Evolutionary conservation across 2,888 invertebrate genomes (phyloP), one percentile per base, ranked within the genome.

Genomic region (Carabus problematicus): DNA sequence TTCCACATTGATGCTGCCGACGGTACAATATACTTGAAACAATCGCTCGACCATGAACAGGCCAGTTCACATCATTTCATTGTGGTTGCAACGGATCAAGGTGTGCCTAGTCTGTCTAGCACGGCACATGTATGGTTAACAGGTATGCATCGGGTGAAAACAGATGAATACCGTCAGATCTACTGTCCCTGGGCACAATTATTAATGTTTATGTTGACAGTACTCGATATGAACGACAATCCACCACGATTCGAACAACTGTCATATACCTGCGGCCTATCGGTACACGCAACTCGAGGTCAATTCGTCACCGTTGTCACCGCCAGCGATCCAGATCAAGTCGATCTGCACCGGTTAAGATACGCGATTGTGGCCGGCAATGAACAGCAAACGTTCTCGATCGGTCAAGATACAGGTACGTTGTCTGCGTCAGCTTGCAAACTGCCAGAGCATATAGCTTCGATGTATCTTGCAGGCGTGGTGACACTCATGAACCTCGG

Each of bases 211-310:
- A n/a, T n/a, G n/a, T 70, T 77, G 79, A 7, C 80, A 87, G 94
- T 97, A 71, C 84, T 90, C 72, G 96, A 97, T 83, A 90, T 94
- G 83, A 97, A 97, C 82, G 97, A 97, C 83, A 94, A 93, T 79
- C 88, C 93, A 59, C 97, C 97, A 19, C 88, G 88, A 77, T 91
- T 95, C 83, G 93, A 94, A 79, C 91, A 93, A 76, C 85, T 87
- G 14, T 90, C 93, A 39, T 92, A 95, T 80, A 87, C 89, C 64
- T 92, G 91, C 79, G 86, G 87, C 61, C 85, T 96, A 68, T 94
- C 94, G 45, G 88, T 91, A 75, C 91, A 92, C 79, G 95, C 94
- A 47, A 87, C 88, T 76, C 87, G 95, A 71, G 95, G 94, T 71
- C 93, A 94, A 82, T 93, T 94, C 78, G 91, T 97, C 52, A 93